These are phyloP conservation scores for Homarus americanus DNA, from an alignment of 1,140 invertebrate species.

Conservation along the genomic window DNA sequence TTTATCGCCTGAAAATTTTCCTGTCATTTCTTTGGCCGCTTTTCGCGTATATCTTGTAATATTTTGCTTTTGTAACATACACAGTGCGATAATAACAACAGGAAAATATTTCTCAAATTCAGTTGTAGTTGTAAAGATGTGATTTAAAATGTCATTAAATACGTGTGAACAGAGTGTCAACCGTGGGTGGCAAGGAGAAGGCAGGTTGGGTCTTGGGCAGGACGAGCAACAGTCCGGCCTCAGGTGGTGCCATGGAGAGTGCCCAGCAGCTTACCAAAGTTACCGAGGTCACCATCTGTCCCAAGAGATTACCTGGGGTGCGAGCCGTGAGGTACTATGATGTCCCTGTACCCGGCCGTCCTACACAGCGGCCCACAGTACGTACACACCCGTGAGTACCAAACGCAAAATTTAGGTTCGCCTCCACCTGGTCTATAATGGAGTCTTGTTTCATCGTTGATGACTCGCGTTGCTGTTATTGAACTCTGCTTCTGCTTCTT, in stretches of 20 bases:
- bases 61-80: not conserved
- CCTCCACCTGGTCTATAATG: too few species aligned
- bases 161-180: not conserved
- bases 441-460: too few species aligned
- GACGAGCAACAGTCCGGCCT: not conserved
- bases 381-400: constrained; percentile 54
- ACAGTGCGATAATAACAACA: not conserved
- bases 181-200: not conserved
- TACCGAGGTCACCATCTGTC: constrained; percentile 59
- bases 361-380: constrained; percentile 24
- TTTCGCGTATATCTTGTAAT: not conserved
- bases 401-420: too few species aligned
- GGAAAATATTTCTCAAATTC: not conserved
- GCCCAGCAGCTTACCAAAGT: constrained; percentile 42
- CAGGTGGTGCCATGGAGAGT: constrained; percentile 41
- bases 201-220: not conserved
- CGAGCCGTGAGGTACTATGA: constrained; percentile 61
- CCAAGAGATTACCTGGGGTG: constrained; percentile 46
- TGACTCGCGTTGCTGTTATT: too few species aligned
- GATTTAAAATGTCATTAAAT: not conserved
- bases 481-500: too few species aligned
- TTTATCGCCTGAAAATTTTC: not conserved
- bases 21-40: not conserved
- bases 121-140: not conserved
- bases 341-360: constrained; percentile 44